Evolutionary conservation across 2,113 vertebrate species (phyloP).

Genomic region (Pomatorhinus ruficollis): DNA sequence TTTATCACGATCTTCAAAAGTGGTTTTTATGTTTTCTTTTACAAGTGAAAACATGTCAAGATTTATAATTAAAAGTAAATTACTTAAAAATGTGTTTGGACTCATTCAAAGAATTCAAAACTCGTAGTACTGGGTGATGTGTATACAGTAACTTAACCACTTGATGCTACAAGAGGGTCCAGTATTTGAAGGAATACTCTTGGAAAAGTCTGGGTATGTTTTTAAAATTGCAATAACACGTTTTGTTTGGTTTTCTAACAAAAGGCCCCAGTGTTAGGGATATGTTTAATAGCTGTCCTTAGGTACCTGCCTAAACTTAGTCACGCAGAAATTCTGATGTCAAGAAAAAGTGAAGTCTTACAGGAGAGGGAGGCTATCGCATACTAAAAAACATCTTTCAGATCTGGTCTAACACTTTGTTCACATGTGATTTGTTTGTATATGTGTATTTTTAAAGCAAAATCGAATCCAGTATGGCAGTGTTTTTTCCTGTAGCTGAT

Average conservation of each 20-base stretch:
- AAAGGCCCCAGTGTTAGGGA: background rate
- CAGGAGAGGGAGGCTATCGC: background rate
- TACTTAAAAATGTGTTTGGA: background rate
- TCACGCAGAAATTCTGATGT: background rate
- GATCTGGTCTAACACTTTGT: background rate
- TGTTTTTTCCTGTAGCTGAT: background rate
- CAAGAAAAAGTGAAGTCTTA: background rate
- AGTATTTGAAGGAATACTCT: background rate
- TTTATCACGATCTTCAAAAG: background rate
- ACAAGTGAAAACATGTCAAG: background rate
- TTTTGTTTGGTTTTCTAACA: background rate
- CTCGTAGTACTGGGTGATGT: background rate
- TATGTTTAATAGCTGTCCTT: background rate
- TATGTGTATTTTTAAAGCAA: conserved; percentile 37
- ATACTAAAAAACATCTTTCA: background rate
- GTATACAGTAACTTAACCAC: background rate
- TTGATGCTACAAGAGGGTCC: background rate
- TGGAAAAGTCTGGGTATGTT: background rate
- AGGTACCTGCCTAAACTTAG: background rate
- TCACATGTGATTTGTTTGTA: background rate
- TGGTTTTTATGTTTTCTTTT: background rate
- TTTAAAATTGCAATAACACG: background rate
- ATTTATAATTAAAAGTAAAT: background rate
- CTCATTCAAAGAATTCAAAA: background rate
- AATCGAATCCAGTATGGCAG: conserved; percentile 28